These are phyloP conservation scores for Darevskia mixta DNA, from an alignment of 2,797 vertebrate species.

Conservation along the genomic window DNA sequence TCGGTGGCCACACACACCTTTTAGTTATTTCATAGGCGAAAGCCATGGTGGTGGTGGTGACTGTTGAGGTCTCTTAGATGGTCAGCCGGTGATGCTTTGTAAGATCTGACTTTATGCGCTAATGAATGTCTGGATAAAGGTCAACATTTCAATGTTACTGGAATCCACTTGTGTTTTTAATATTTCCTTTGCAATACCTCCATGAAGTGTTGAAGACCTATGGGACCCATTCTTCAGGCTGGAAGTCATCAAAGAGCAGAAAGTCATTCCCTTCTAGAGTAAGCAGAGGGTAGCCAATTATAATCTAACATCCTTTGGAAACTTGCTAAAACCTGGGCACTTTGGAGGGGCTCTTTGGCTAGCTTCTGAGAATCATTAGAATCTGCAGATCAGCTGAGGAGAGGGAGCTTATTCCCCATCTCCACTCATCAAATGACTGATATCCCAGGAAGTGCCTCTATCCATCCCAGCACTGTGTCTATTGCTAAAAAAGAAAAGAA, in stretches of 20 bases:
- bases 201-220: neutral
- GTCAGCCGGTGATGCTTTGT: neutral
- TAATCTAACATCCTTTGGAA: neutral
- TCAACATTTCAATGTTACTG: neutral
- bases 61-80: neutral
- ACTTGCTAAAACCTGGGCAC: neutral
- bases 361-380: neutral
- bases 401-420: too few relatives aligned
- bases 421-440: too few relatives aligned
- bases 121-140: neutral
- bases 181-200: neutral
- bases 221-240: neutral
- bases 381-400: too few relatives aligned
- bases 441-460: too few relatives aligned
- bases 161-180: neutral
- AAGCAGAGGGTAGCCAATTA: neutral
- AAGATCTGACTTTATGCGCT: neutral
- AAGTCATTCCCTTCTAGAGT: neutral
- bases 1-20: neutral
- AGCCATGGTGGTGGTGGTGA: neutral
- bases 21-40: neutral
- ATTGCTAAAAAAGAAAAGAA: too few relatives aligned
- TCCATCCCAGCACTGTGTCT: too few relatives aligned
- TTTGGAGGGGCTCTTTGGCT: neutral
- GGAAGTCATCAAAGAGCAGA: neutral